phyloP scores from a whole-genome alignment of 2,888 invertebrate genomes.

The Metallyticus violacea region DNA sequence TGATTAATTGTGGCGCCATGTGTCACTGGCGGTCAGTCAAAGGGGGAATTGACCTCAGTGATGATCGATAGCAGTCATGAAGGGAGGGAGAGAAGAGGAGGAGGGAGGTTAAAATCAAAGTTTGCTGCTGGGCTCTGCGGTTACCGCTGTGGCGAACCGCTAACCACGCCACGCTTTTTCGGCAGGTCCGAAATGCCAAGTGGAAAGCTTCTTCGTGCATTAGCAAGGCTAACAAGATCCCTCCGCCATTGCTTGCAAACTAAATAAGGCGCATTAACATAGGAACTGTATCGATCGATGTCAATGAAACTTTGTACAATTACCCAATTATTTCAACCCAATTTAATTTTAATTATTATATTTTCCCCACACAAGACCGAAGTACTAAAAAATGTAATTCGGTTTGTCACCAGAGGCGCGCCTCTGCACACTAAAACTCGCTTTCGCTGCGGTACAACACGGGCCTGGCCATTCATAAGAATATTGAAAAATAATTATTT shows the following conservation, averaged over 20 bases:
- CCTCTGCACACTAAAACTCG: too few relatives aligned
- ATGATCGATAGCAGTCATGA: not conserved
- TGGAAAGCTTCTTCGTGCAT: not conserved
- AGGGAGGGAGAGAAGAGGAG: not conserved
- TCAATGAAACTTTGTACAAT: too few relatives aligned
- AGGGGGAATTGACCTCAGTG: not conserved
- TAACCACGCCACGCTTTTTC: not conserved
- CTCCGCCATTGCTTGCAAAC: not conserved
- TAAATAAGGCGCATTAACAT: too few relatives aligned
- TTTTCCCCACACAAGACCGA: too few relatives aligned
- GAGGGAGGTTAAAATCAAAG: not conserved
- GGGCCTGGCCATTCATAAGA: too few relatives aligned
- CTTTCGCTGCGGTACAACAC: too few relatives aligned
- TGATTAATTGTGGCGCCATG: not conserved
- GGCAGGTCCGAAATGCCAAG: not conserved
- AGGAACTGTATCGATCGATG: too few relatives aligned
- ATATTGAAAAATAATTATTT: too few relatives aligned
- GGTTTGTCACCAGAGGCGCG: too few relatives aligned
- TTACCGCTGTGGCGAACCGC: not conserved
- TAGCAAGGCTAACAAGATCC: not conserved
- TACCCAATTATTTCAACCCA: too few relatives aligned
- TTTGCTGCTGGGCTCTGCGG: not conserved
- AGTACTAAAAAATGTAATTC: too few relatives aligned
- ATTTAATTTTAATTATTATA: too few relatives aligned
- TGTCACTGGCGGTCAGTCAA: not conserved